These are phyloP conservation scores for Tetramorium simillimum DNA, from an alignment of 1,140 invertebrate species.

Conservation along the genomic window DNA sequence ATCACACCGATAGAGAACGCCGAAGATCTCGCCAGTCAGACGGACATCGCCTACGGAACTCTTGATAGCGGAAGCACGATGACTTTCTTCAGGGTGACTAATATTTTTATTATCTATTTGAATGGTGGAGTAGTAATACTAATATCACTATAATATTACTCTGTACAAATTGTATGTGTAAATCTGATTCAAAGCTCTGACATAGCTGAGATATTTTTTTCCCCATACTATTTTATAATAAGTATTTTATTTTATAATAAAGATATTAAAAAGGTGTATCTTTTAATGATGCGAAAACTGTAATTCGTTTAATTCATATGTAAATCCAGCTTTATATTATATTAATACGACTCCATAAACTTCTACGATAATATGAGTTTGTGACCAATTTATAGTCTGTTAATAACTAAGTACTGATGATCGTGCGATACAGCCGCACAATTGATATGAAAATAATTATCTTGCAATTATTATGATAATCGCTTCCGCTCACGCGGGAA, in stretches of 20 bases:
- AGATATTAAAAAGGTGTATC: neutral
- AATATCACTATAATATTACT: neutral
- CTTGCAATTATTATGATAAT: slow-evolving; percentile 37
- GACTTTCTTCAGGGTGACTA: slow-evolving; percentile 91
- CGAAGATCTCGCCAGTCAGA: slow-evolving; percentile 93
- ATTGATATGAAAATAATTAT: slow-evolving; percentile 33
- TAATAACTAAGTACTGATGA: neutral
- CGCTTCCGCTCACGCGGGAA: neutral
- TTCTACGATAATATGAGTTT: neutral
- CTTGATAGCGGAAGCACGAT: slow-evolving; percentile 92
- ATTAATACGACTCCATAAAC: neutral
- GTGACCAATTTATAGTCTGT: neutral
- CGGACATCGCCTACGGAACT: slow-evolving; percentile 93
- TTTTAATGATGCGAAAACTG: neutral
- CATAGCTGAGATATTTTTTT: neutral
- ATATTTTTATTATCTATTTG: neutral
- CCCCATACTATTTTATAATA: neutral
- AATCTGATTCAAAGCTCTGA: neutral
- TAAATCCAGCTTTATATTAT: neutral
- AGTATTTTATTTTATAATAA: neutral
- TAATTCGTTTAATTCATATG: neutral
- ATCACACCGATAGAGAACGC: slow-evolving; percentile 94
- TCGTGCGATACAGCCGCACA: neutral
- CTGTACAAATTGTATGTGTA: neutral
- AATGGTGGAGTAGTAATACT: neutral